phyloP scores from a whole-genome alignment of 2,797 vertebrate species.

The Scyliorhinus canicula region DNA sequence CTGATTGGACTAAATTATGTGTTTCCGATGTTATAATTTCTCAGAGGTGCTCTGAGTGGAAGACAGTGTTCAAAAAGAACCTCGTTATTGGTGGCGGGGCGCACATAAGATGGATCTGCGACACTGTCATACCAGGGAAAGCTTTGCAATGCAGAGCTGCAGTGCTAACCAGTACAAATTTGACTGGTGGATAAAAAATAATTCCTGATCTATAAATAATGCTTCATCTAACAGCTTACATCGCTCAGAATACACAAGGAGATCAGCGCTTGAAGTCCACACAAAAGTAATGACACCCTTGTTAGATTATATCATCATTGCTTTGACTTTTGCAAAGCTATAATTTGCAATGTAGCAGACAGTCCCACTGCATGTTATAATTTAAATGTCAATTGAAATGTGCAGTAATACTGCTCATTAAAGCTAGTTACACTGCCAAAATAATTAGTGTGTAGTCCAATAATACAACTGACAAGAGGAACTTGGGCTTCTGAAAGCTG shows the following conservation, averaged over 20 bases:
- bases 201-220: slow-evolving; percentile 30
- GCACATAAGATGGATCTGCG: neutral
- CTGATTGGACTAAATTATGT: neutral
- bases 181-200: neutral
- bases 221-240: neutral
- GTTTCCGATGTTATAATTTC: neutral
- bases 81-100: neutral
- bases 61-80: neutral
- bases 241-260: slow-evolving; percentile 34
- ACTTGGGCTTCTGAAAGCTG: neutral
- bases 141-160: neutral
- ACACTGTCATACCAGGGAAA: neutral
- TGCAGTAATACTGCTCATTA: slow-evolving; percentile 56
- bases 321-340: slow-evolving; percentile 56
- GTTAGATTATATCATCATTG: slow-evolving; percentile 51
- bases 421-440: slow-evolving; percentile 54
- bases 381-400: slow-evolving; percentile 59
- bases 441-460: slow-evolving; percentile 62
- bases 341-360: slow-evolving; percentile 58
- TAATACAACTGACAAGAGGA: slow-evolving; percentile 40
- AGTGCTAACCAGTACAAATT: neutral
- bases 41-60: neutral
- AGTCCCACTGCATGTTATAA: slow-evolving; percentile 56
- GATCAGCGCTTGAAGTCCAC: slow-evolving; percentile 45
- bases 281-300: slow-evolving; percentile 47